Evolutionary conservation across 2,797 vertebrate species (phyloP).

Genomic region (Silurus lanzhouensis): DNA sequence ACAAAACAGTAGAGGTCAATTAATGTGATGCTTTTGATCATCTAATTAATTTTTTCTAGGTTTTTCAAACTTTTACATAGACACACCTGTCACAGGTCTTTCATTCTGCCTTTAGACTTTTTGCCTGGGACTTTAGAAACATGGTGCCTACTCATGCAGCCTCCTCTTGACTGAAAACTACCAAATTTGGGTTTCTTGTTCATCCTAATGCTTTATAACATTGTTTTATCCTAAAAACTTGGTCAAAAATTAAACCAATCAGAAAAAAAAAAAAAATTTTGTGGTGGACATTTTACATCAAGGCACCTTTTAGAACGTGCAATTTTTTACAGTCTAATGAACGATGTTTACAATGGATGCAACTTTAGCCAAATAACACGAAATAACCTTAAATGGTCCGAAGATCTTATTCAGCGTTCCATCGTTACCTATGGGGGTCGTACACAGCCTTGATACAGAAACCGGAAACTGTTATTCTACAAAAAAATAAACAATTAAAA

Average conservation of each 20-base stretch:
- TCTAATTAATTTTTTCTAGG: not conserved
- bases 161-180: not conserved
- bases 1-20: not conserved
- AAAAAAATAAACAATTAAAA: not conserved
- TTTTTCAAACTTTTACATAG: not conserved
- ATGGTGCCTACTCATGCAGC: not conserved
- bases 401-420: not conserved
- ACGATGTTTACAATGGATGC: conserved; percentile 50
- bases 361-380: conserved; percentile 28
- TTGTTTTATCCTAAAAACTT: too few species aligned
- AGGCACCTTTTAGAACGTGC: conserved; percentile 55
- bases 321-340: conserved; percentile 63
- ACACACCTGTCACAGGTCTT: not conserved
- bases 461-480: not conserved
- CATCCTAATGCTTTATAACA: too few species aligned
- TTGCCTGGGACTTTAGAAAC: not conserved
- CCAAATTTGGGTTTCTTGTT: too few species aligned
- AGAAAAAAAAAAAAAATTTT: too few species aligned
- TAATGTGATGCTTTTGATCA: not conserved
- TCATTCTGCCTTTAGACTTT: not conserved
- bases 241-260: too few species aligned
- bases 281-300: not conserved
- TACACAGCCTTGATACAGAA: not conserved
- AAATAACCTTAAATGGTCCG: conserved; percentile 7
- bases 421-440: not conserved